Percentiles rank a stretch among this genome's conserved stretches.
Evolutionary conservation across 2,888 invertebrate species (phyloP).

Genomic region (Aethes cnicana): DNA sequence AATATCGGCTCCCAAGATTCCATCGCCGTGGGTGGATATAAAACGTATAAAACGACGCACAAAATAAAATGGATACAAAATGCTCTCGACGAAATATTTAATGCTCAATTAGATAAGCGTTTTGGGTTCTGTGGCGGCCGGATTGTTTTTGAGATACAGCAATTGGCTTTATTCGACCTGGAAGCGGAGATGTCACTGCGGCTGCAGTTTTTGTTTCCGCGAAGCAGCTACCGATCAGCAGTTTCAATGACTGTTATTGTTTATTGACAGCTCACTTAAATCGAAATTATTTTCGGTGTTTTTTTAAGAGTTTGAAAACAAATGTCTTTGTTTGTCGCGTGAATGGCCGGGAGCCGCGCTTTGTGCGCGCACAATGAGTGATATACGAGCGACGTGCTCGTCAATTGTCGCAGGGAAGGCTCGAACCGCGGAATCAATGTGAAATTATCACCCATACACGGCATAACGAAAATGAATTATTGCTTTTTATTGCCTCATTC

Average conservation of each 20-base stretch:
- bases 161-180: slow-evolving; percentile 4
- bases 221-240: slow-evolving; percentile 24
- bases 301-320: slow-evolving; percentile 75
- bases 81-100: slow-evolving; percentile 80
- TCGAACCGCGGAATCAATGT: slow-evolving; percentile 65
- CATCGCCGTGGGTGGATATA: slow-evolving; percentile 78
- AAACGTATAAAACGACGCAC: slow-evolving; percentile 74
- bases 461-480: slow-evolving; percentile 82
- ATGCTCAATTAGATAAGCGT: slow-evolving; percentile 81
- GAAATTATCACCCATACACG: slow-evolving; percentile 79
- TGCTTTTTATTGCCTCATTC: slow-evolving; percentile 66
- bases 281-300: slow-evolving; percentile 70
- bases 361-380: slow-evolving; percentile 80
- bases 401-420: slow-evolving; percentile 72
- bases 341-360: slow-evolving; percentile 68
- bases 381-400: slow-evolving; percentile 79
- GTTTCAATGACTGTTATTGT: slow-evolving; percentile 50
- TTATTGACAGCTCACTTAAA: slow-evolving; percentile 66
- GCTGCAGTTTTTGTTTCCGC: slow-evolving; percentile 16
- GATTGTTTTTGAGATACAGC: slow-evolving; percentile 69
- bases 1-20: slow-evolving; percentile 67
- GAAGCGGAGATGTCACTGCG: background rate
- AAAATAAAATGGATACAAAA: slow-evolving; percentile 79
- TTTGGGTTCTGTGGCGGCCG: slow-evolving; percentile 76
- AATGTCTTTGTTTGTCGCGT: slow-evolving; percentile 73